Conservation (phyloP, 2,888 invertebrate species). For the Drosophila siamana region DNA sequence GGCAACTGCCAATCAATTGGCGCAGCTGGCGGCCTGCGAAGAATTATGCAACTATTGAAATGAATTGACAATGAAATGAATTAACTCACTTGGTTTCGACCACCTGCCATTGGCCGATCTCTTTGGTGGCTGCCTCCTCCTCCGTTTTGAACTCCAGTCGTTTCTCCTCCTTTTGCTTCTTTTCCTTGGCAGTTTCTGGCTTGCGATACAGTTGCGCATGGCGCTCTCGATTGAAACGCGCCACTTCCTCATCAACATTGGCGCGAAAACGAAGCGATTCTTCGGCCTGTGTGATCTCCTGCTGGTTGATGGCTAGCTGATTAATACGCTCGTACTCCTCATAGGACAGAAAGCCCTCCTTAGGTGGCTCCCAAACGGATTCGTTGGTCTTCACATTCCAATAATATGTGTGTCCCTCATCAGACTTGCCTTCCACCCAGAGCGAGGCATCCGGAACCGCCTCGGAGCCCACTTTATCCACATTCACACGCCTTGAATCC, state of each 20-base stretch:
- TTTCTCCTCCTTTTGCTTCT: constrained; percentile 84
- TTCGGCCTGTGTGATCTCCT: constrained; percentile 86
- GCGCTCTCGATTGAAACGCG: constrained; percentile 84
- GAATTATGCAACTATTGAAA: not conserved
- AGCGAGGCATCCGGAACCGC: constrained; percentile 85
- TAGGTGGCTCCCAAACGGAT: constrained; percentile 91
- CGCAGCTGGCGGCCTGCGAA: constrained; percentile 65
- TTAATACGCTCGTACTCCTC: constrained; percentile 88
- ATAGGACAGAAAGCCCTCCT: constrained; percentile 89
- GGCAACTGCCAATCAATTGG: constrained; percentile 91
- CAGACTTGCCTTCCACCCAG: constrained; percentile 92
- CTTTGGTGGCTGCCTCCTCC: constrained; percentile 87
- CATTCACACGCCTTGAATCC: constrained; percentile 69
- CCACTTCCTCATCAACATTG: constrained; percentile 86
- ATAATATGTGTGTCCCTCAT: constrained; percentile 92
- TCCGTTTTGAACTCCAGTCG: constrained; percentile 86
- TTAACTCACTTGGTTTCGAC: constrained; percentile 88
- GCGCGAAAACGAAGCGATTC: constrained; percentile 85
- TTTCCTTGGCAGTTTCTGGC: constrained; percentile 75
- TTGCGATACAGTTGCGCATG: constrained; percentile 78
- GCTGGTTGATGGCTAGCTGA: constrained; percentile 86
- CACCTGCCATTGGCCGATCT: constrained; percentile 92
- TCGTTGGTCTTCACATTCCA: constrained; percentile 95
- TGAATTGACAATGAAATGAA: not conserved
- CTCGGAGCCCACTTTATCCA: constrained; percentile 77